Percentiles rank a stretch among this genome's conserved stretches.
These are phyloP conservation scores for Cherax destructor DNA, from an alignment of 1,140 invertebrate genomes.

Conservation along the genomic window DNA sequence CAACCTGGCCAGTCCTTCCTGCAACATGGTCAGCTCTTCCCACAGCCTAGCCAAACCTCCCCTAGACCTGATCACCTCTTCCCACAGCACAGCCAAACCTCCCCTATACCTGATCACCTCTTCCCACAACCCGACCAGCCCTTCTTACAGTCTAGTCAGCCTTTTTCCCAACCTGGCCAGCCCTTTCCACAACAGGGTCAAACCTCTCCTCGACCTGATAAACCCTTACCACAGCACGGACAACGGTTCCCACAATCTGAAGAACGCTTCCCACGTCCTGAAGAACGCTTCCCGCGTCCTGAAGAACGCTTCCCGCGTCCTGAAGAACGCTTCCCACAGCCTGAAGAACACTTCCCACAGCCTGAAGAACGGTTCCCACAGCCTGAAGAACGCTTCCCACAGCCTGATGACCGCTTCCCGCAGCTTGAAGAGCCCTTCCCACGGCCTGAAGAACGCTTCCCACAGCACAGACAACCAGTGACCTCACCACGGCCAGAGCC, in stretches of 20 bases:
- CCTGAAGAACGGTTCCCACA: slow-evolving; percentile 14
- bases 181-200: neutral
- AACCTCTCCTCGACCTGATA: slow-evolving; percentile 20
- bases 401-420: slow-evolving; percentile 21
- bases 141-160: neutral
- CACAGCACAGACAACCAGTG: neutral
- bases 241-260: slow-evolving; percentile 20
- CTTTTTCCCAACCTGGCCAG: neutral
- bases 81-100: slow-evolving; percentile 14
- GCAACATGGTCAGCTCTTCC: slow-evolving; percentile 1
- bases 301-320: neutral
- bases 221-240: slow-evolving; percentile 3
- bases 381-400: neutral
- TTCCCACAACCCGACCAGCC: neutral
- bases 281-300: neutral
- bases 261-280: slow-evolving; percentile 4
- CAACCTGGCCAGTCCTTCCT: neutral
- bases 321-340: neutral
- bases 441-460: neutral
- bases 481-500: neutral
- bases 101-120: no score
- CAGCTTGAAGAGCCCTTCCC: slow-evolving; percentile 16
- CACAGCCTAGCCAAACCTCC: neutral
- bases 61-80: neutral
- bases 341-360: slow-evolving; percentile 4